Conservation (phyloP, 23 tunicate genomes). For the Ascidia mentula region DNA sequence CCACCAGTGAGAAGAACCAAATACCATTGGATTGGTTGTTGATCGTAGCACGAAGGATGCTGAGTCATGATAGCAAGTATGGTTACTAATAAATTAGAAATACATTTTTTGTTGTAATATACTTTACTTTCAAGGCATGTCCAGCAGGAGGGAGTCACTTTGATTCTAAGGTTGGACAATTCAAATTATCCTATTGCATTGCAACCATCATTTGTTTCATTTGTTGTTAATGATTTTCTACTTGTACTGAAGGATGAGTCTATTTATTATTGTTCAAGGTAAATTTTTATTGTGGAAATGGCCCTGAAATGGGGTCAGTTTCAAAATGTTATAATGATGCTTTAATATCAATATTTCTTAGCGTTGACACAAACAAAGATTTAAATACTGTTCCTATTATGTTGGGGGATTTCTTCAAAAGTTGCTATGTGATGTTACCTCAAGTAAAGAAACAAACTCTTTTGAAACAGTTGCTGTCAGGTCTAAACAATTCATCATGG, state of each 20-base stretch:
- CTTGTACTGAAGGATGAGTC: not conserved
- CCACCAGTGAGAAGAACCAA: not conserved
- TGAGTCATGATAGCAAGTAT: conserved; percentile 50
- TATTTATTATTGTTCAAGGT: not conserved
- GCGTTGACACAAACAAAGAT: not conserved
- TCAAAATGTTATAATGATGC: too few relatives aligned
- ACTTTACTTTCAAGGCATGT: not conserved
- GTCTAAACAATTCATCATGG: not conserved
- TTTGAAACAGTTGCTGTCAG: not conserved
- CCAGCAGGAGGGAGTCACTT: not conserved
- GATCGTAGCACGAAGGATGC: conserved; percentile 20
- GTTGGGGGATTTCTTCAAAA: not conserved
- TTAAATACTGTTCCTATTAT: not conserved
- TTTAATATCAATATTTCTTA: too few relatives aligned
- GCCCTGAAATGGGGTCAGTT: too few relatives aligned
- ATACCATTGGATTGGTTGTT: conserved; percentile 29
- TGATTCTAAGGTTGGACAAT: not conserved
- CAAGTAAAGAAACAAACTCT: not conserved
- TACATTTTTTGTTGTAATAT: not conserved
- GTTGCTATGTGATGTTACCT: not conserved
- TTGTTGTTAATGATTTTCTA: not conserved
- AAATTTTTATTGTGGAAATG: too few relatives aligned
- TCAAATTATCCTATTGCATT: not conserved
- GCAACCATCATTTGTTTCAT: not conserved
- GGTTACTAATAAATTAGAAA: not conserved